Base-by-base conservation (phyloP, 2,888 invertebrate species). In the Drosophila hamatofila region DNA sequence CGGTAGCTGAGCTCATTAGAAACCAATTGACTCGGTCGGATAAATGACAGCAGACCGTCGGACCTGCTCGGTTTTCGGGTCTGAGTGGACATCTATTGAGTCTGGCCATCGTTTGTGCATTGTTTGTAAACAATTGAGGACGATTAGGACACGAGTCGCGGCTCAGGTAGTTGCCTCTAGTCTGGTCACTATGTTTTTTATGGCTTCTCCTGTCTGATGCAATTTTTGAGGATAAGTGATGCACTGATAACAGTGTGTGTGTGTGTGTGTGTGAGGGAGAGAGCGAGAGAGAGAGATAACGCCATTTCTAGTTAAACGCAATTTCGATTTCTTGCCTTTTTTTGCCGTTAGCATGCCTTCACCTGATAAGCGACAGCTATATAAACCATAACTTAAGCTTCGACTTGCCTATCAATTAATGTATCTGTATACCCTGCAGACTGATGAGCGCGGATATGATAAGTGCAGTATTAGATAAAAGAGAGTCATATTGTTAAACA, bases 1-100 rank as follows among this genome's bases (percentile, higher is more conserved):
- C 73, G 56, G 83, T 70, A 75, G 83, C 81, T 85, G 74, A 86
- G 83, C 84, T 81, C 84, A 86, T 85, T 86, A 85, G 83, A 83
- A 88, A 85, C 88, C 87, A 85, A 88, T 85, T 85, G 84, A 85
- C 84, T 85, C 69, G 61, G 62, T 12, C 30, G 75, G 81, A 86
- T 88, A 69, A 86, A 73, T 75, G 88, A 85, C 83, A 78, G 60
- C 63, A 55, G 56, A 54, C 63, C n/a, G 58, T 21, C 62, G 27
- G 52, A 61, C 52, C 52, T 18, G 44, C 14, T 54, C 39, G 51
- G 35, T 2, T 9, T 16, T 25, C 2, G 54, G 58, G 58, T 41
- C 42, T 54, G 54, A 54, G n/a, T 35, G 33, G 33, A 41, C 41
- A 27, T 51, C 39, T 51, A 41, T 48, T 25, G 61, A 73, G 83